Evolutionary conservation across 2,797 vertebrate genomes (phyloP).

Genomic region (Fratercula arctica): DNA sequence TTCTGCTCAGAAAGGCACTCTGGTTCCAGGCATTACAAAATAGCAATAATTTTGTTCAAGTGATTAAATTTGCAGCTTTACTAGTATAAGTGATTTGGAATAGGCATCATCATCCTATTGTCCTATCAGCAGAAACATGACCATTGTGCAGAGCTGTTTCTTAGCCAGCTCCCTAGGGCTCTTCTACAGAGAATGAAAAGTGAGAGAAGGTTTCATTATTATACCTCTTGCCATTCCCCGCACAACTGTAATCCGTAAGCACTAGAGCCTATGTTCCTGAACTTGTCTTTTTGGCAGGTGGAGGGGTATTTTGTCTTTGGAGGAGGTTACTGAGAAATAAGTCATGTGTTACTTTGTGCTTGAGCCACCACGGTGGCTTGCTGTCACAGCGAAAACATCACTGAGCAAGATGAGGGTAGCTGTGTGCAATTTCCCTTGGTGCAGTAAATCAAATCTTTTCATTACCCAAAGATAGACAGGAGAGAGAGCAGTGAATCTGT

Average conservation of each 20-base stretch:
- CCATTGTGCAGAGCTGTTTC: not conserved
- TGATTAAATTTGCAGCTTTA: conserved; percentile 22
- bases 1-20: not conserved
- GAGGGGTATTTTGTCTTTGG: conserved; percentile 26
- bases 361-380: not conserved
- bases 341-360: not conserved
- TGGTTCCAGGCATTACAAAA: not conserved
- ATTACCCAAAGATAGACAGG: not conserved
- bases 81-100: not conserved
- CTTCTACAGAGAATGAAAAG: not conserved
- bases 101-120: not conserved
- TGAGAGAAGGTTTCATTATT: not conserved
- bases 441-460: conserved; percentile 33
- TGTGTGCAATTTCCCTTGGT: conserved; percentile 1
- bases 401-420: not conserved
- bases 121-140: not conserved
- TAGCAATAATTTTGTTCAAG: not conserved
- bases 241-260: not conserved
- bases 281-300: not conserved
- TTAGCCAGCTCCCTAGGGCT: not conserved
- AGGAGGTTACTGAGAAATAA: not conserved
- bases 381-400: not conserved
- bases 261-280: not conserved
- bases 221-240: not conserved
- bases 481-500: not conserved